phyloP scores from a whole-genome alignment of 1,140 invertebrate species.

The Megalopta genalis region DNA sequence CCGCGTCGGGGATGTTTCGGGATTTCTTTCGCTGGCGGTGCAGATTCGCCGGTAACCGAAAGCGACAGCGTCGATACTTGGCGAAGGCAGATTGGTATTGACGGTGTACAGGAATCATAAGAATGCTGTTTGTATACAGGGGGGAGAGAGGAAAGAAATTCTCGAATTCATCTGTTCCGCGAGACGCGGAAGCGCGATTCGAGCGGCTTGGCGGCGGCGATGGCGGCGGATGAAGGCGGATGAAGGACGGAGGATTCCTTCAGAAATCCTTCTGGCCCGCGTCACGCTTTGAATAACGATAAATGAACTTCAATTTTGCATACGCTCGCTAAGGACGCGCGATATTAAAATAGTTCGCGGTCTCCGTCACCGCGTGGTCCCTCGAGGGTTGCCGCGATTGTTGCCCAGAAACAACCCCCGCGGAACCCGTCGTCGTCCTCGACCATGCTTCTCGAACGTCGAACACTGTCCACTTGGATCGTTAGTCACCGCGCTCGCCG shows the following conservation, averaged over 20 bases:
- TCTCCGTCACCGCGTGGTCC: too few species aligned
- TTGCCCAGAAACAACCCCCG: not conserved
- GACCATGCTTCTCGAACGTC: conserved; percentile 3
- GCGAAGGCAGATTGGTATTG: too few species aligned
- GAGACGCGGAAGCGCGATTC: too few species aligned
- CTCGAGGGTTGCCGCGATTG: not conserved
- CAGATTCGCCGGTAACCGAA: too few species aligned
- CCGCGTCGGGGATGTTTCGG: too few species aligned
- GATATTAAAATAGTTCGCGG: not conserved
- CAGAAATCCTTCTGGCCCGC: not conserved
- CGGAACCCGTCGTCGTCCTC: not conserved
- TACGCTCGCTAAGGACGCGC: not conserved
- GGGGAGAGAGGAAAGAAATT: not conserved
- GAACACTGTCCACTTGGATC: not conserved
- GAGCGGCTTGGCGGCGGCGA: too few species aligned
- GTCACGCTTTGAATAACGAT: not conserved
- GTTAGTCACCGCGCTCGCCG: not conserved
- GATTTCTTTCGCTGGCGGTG: too few species aligned
- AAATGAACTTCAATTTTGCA: not conserved
- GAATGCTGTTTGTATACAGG: not conserved
- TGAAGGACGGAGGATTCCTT: not conserved
- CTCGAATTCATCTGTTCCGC: not conserved
- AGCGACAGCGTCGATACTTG: too few species aligned
- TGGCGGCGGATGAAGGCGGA: too few species aligned
- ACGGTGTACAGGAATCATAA: too few species aligned